Evolutionary conservation across 1,140 invertebrate genomes (phyloP), one percentile per base, ranked within the genome.

Genomic region (Drosophila chauvacae): DNA sequence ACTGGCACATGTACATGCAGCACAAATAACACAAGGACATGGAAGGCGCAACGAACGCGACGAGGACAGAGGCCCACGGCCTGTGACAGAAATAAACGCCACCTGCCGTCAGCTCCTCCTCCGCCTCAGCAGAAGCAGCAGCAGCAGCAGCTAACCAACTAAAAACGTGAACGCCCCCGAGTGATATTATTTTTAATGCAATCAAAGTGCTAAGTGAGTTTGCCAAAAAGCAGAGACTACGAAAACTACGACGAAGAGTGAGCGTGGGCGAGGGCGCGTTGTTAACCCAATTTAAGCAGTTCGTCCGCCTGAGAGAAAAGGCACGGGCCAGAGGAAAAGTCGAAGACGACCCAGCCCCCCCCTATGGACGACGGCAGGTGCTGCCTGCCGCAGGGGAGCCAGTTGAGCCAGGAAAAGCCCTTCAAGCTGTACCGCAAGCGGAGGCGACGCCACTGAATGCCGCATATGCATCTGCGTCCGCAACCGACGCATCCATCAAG

Each of bases 21-120:
- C 87, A 88, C 80, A 90, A 88, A 88, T 90, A 88, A 88, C 77
- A 71, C 85, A 88, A 88, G 85, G 85, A 90, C 85, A 81, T 84
- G 73, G 76, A 78, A 69, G 80, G 81, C 77, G 81, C 79, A 81
- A 78, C 80, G 79, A 82, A 82, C 80, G 65, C 81, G 77, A 61
- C 75, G 70, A 83, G 75, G 71, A 80, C 72, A 80, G 51, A 72
- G 56, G 64, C 77, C 65, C 78, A 81, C 61, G 75, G 62, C 69
- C 69, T 72, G 79, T 62, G 72, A 66, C 63, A 78, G 39, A 80
- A 84, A 80, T 60, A 84, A 81, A 70, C 65, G 72, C 57, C 51
- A 71, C 58, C 59, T 63, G 72, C 57, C 51, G 66, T 48, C 59
- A 57, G 41, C 65, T 45, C 26, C 55, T 37, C 59, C 74, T 61